Evolutionary conservation across 1,140 invertebrate genomes (phyloP).

Genomic region (Aphis craccivora): DNA sequence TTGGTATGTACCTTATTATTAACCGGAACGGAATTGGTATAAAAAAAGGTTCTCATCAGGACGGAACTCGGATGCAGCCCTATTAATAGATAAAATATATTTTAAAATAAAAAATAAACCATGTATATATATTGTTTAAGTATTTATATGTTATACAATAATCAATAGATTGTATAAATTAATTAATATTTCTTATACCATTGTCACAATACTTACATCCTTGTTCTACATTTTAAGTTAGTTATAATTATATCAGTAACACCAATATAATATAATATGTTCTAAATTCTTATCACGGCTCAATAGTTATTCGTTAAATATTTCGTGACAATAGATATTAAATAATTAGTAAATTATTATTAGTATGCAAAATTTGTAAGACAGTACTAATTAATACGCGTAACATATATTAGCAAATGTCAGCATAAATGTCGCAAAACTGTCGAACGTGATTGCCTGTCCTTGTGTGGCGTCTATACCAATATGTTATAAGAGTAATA

Average conservation of each 20-base stretch:
- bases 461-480: not conserved
- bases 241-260: not conserved
- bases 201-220: conserved; percentile 5
- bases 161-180: not conserved
- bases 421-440: conserved; percentile 6
- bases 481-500: not conserved
- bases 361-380: conserved; percentile 49
- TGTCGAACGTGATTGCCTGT: conserved; percentile 5
- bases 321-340: conserved; percentile 18
- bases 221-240: conserved; percentile 1
- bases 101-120: not conserved
- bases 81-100: not conserved
- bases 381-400: conserved; percentile 26
- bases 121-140: not conserved
- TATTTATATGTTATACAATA: not conserved
- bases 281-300: not conserved
- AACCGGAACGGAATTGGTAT: too few species aligned
- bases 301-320: conserved; percentile 27
- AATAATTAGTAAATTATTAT: not conserved
- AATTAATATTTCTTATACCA: not conserved
- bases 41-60: too few species aligned
- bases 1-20: too few species aligned
- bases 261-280: not conserved
- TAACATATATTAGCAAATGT: not conserved
- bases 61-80: too few species aligned